Percentiles rank a stretch among this genome's conserved stretches.
Conservation (phyloP, 1,140 invertebrate genomes). For the Drosophila fuyamai region DNA sequence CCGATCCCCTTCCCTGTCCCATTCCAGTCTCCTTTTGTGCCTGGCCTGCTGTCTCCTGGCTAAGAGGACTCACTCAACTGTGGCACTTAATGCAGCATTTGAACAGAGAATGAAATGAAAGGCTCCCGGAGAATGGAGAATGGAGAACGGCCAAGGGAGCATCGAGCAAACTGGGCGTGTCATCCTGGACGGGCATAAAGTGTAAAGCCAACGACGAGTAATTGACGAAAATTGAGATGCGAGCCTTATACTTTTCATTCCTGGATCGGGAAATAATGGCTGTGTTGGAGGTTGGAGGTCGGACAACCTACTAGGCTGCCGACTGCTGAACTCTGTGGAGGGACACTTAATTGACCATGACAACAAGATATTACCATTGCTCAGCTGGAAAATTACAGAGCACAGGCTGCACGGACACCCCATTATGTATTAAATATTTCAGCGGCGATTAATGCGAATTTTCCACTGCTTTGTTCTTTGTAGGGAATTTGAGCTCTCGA, state of each 20-base stretch:
- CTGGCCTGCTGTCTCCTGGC: conserved; percentile 7
- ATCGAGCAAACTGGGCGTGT: conserved; percentile 41
- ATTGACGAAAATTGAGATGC: conserved; percentile 78
- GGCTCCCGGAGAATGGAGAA: conserved; percentile 25
- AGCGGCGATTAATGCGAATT: conserved; percentile 22
- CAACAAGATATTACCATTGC: conserved; percentile 80
- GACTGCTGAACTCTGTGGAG: conserved; percentile 37
- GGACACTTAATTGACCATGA: conserved; percentile 78
- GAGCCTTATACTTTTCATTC: conserved; percentile 63
- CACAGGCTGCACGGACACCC: not conserved
- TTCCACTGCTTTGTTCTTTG: conserved; percentile 20
- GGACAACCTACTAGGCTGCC: conserved; percentile 25
- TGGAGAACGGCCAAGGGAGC: conserved; percentile 21
- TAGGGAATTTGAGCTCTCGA: conserved; percentile 47
- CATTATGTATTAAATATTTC: conserved; percentile 60
- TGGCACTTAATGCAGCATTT: conserved; percentile 71
- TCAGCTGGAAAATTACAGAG: conserved; percentile 61
- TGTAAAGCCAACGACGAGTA: conserved; percentile 60
- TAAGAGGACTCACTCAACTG: conserved; percentile 66
- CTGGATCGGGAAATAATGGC: conserved; percentile 19
- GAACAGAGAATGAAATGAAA: conserved; percentile 67
- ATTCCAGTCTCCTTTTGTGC: too few species aligned
- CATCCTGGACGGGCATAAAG: conserved; percentile 54
- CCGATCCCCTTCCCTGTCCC: not conserved
- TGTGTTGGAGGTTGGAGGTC: not conserved